Evolutionary conservation across 1,140 invertebrate genomes (phyloP), one percentile per base, ranked within the genome.

Genomic region (Stegodyphus mimosarum): DNA sequence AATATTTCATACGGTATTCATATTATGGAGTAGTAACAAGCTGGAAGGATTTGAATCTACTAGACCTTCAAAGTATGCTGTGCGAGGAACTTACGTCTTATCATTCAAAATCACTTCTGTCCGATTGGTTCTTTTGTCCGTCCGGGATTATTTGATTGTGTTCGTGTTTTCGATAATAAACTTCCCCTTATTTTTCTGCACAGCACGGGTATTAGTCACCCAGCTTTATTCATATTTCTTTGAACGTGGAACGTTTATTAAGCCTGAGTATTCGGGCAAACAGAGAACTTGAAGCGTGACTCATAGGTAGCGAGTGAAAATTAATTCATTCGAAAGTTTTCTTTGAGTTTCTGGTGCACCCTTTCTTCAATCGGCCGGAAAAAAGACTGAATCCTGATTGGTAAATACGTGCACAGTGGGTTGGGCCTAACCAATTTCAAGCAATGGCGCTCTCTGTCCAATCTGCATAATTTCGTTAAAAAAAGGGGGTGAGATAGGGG

Each of bases 391-490:
- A 63, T 74, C 50, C 80, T 83, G 70, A 83, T 83, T 83, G 80
- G 80, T 50, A 83, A 83, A 83, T 83, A 83, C 51, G 53, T 71
- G 60, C 53, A 52, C 69, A 9, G 70, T 53, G 80, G 80, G 80
- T 52, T 60, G 80, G 80, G 80, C 80, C 63, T 83, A 15, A n/a
- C 79, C 66, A 83, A 69, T 73, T 74, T 83, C 80, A 49, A 84
- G 81, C 81, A 75, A 84, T 84, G 17, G 73, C 72, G 50, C 81
- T 63, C 81, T n/a, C 81, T 10, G 50, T 50, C 81, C 73, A 84
- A 84, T 84, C 76, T 84, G 81, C 81, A 84, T 84, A 84, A 84
- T 84, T 84, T 84, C 81, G 81, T 84, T 84, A 75, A 75, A 75
- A 84, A 74, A 73, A 64, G 7, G 48, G 10, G 18, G n/a, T 13